A percentile compares a stretch with the other conserved stretches of the same genome.
Evolutionary conservation across 2,797 vertebrate species (phyloP).

Genomic region (Phrynocephalus forsythii): DNA sequence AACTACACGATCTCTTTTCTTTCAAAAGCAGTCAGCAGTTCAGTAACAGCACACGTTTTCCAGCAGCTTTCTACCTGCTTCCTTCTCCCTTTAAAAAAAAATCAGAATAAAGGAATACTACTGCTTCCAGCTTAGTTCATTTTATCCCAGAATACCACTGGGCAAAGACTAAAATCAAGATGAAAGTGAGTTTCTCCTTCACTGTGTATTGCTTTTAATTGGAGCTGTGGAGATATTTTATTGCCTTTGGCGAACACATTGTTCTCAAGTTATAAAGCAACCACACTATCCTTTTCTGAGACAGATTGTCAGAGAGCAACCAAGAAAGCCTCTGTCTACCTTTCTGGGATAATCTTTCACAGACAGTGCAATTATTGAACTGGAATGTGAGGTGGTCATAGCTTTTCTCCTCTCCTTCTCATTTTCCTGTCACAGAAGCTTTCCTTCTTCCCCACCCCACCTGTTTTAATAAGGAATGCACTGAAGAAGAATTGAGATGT

Average conservation of each 20-base stretch:
- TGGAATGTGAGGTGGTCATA: neutral
- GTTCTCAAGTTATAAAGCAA: neutral
- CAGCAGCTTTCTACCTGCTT: slow-evolving; percentile 12
- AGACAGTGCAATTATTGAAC: neutral
- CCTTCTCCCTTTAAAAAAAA: slow-evolving; percentile 26
- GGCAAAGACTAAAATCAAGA: neutral
- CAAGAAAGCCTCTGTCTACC: neutral
- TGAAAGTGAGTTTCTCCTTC: neutral
- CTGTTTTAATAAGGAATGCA: neutral
- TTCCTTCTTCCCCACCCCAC: no score
- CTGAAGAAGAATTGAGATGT: no score
- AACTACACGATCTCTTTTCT: neutral
- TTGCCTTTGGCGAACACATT: rapidly evolving
- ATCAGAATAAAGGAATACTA: slow-evolving; percentile 41
- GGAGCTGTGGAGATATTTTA: neutral
- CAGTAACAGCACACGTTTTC: slow-evolving; percentile 48
- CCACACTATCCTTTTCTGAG: neutral
- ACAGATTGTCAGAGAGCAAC: neutral
- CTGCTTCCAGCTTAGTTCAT: slow-evolving; percentile 47
- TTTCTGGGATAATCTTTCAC: neutral
- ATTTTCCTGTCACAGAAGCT: neutral
- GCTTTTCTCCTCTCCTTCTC: neutral
- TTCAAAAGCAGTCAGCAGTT: slow-evolving; percentile 34
- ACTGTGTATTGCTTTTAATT: neutral
- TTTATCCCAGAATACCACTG: slow-evolving; percentile 40